Percentiles rank a stretch among this genome's conserved stretches.
These are phyloP conservation scores for Salminus brasiliensis DNA, from an alignment of 2,113 vertebrate genomes.

Conservation along the genomic window DNA sequence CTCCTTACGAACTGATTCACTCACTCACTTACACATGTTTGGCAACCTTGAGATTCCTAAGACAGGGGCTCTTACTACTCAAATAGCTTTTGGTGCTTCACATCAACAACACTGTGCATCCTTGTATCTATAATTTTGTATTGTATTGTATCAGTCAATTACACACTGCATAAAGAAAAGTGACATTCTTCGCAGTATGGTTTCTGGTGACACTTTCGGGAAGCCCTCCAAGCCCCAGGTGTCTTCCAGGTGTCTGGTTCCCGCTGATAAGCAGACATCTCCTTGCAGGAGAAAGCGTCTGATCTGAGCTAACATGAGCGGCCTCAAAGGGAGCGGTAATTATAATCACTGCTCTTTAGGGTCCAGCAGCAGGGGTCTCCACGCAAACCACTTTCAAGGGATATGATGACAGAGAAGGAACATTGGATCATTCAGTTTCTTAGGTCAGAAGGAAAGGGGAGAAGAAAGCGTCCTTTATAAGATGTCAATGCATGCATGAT, in stretches of 20 bases:
- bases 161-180: too few relatives aligned
- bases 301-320: constrained; percentile 5
- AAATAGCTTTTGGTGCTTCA: too few relatives aligned
- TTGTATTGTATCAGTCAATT: too few relatives aligned
- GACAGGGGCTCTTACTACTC: too few relatives aligned
- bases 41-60: too few relatives aligned
- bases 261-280: background rate
- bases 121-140: too few relatives aligned
- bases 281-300: background rate
- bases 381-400: background rate
- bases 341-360: constrained; percentile 29
- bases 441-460: background rate
- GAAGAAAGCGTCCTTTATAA: background rate
- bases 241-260: background rate
- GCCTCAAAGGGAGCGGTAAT: constrained; percentile 10
- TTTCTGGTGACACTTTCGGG: background rate
- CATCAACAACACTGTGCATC: too few relatives aligned
- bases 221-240: background rate
- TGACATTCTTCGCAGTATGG: background rate
- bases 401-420: background rate
- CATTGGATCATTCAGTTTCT: background rate
- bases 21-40: too few relatives aligned
- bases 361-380: constrained; percentile 2
- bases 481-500: background rate
- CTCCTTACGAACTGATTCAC: too few relatives aligned